Evolutionary conservation across 2,888 invertebrate species (phyloP), one percentile per base, ranked within the genome.

Genomic region (Spisula subtruncata): DNA sequence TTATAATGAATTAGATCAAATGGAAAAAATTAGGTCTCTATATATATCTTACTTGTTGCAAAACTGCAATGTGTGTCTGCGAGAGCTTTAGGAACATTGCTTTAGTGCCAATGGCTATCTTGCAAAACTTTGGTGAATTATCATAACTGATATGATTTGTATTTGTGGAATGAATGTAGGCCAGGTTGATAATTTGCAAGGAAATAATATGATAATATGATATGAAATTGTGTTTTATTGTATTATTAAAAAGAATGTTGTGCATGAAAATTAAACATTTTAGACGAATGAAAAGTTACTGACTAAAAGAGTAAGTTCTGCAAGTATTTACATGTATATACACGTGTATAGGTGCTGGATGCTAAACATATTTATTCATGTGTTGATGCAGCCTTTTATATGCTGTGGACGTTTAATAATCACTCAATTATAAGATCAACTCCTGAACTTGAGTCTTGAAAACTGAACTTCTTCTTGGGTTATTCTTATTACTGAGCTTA

Each of bases 221-320:
- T 71, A 71, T 71, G 29, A 29, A 32, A 29, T 71, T 56, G 56
- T 56, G 18, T 56, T n/a, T n/a, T 66, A 12, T 66, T 25, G 25
- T 32, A 35, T 32, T 29, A 32, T 32, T 75, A 35, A 75, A 18
- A 16, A 8, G 75, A 75, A 75, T 75, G 75, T 35, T 35, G 18
- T 18, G 75, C 75, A 75, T 75, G 75, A 16, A 60, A 60, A 18
- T 60, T 60, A 60, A 60, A 60, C 25, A 60, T 75, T 75, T 75
- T 75, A 75, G 75, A 75, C 10, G 32, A 32, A 75, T 75, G 75
- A 75, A 32, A 32, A 29, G 1, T 75, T 25, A 35, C 35, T 6
- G 8, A 25, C 18, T 75, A 75, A 14, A 32, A 32, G 35, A 75
- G 75, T 75, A 75, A 75, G 75, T 75, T 32, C 35, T 75, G 71